Conservation (phyloP, 1,140 invertebrate genomes). For the Harpegnathos saltator region DNA sequence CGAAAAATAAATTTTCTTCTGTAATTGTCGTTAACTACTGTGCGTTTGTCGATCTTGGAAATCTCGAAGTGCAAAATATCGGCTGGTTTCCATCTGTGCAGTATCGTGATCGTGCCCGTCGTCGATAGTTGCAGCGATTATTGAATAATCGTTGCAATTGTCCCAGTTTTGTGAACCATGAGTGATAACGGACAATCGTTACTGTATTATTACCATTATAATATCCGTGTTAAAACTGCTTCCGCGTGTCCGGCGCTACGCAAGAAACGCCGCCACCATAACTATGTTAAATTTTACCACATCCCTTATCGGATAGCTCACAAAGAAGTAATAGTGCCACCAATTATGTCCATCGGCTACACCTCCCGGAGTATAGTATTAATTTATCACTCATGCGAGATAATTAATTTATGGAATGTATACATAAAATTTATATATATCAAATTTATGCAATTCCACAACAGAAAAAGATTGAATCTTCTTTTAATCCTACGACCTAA, state of each 20-base stretch:
- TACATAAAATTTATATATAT: background rate
- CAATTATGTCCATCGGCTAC: constrained; percentile 27
- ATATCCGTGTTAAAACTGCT: constrained; percentile 59
- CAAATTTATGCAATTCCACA: background rate
- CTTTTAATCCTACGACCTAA: too few species aligned
- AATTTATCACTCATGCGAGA: constrained; percentile 4
- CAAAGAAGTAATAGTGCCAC: constrained; percentile 62
- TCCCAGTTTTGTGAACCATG: constrained; percentile 66
- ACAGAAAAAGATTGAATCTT: background rate
- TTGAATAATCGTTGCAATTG: constrained; percentile 40
- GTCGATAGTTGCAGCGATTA: constrained; percentile 44
- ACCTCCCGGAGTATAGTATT: constrained; percentile 22
- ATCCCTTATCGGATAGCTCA: constrained; percentile 81
- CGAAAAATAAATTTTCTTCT: constrained; percentile 83
- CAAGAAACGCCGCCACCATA: constrained; percentile 72
- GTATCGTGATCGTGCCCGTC: constrained; percentile 57
- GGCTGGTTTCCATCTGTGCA: constrained; percentile 49
- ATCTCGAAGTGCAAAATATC: constrained; percentile 68
- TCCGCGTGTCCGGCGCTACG: constrained; percentile 52
- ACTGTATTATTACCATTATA: constrained; percentile 51
- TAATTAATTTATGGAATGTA: constrained; percentile 5
- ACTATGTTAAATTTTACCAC: constrained; percentile 81
- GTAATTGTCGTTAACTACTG: constrained; percentile 51
- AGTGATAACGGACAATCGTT: constrained; percentile 68
- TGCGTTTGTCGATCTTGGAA: constrained; percentile 71